Base-by-base conservation (phyloP, 2,888 invertebrate genomes). In the Hololepta plana region DNA sequence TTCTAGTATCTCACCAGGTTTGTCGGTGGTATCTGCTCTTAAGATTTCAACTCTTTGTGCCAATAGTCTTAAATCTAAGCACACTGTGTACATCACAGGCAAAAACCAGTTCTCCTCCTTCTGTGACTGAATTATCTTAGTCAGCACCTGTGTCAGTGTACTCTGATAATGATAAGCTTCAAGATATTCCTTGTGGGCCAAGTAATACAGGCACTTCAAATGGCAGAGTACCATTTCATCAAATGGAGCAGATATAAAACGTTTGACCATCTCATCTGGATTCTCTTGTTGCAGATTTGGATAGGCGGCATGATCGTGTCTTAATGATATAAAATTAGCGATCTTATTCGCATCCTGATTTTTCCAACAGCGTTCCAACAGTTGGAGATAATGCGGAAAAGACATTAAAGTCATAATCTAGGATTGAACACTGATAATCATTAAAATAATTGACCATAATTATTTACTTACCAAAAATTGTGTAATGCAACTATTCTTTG, bases 91-190 rank as follows among this genome's bases (percentile, higher is more conserved):
- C 79, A 96, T 82, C 5, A 96, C 67, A 0, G 90, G 84, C n/a
- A 98, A 56, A 38, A 80, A 77, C 96, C 96, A 98, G 52, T 96
- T 96, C 43, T 90, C 90, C 39, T 95, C 95, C 40, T 85, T 88
- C 39, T 84, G 75, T 16, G 68, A 59, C 51, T 90, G 87, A 24
- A 96, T 59, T 27, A 88, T 63, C 48, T 81, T 82, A 0, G 76
- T 75, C 23, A 90, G 72, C 1, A 69, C 62, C 38, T 81, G 77
- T 1, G 82, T 76, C 38, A 82, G 67, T 4, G 64, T 56, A 38
- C 75, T 73, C 47, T 93, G 91, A 35, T 73, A 63, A 34, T 67
- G 67, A 45, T 81, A 88, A 0, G 88, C 85, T 27, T 67, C 67
- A 44, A 66, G 49, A 34, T 62, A 72, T 35, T 68, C 62, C 19